Conservation (phyloP, 1,140 invertebrate genomes). For the Lycorma delicatula region DNA sequence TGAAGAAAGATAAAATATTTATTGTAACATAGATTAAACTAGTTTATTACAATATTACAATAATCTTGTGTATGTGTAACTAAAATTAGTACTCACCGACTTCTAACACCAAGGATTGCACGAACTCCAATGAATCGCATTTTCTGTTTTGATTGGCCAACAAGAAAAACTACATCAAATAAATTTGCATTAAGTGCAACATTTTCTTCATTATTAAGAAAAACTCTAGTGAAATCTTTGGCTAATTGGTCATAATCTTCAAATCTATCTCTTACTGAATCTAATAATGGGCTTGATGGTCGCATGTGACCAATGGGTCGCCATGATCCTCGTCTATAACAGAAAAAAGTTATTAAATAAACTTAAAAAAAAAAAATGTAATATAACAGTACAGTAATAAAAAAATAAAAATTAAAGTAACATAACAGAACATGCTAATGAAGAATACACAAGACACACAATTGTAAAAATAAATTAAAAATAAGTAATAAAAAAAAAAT, state of each 20-base stretch:
- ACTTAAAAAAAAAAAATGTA: too few relatives aligned
- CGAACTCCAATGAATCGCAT: slow-evolving; percentile 71
- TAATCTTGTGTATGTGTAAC: too few relatives aligned
- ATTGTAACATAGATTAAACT: too few relatives aligned
- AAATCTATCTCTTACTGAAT: slow-evolving; percentile 84
- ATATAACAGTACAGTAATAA: too few relatives aligned
- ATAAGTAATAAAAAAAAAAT: too few relatives aligned
- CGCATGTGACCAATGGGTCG: slow-evolving; percentile 90
- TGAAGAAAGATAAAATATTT: too few relatives aligned
- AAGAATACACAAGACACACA: too few relatives aligned
- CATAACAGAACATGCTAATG: too few relatives aligned
- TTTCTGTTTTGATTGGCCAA: slow-evolving; percentile 85
- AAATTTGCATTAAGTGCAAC: slow-evolving; percentile 61
- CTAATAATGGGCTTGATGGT: slow-evolving; percentile 82
- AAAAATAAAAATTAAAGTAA: too few relatives aligned
- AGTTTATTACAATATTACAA: too few relatives aligned
- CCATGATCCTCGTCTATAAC: slow-evolving; percentile 70
- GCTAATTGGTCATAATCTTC: slow-evolving; percentile 90
- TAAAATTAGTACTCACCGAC: slow-evolving; percentile 48
- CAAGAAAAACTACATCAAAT: slow-evolving; percentile 85
- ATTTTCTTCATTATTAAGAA: slow-evolving; percentile 71
- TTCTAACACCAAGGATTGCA: slow-evolving; percentile 83
- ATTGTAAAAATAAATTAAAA: too few relatives aligned
- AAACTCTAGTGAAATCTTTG: slow-evolving; percentile 83
- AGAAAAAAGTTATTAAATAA: too few relatives aligned